Conservation (phyloP, 2,888 invertebrate species). For the Melikaiella ostensackeni region DNA sequence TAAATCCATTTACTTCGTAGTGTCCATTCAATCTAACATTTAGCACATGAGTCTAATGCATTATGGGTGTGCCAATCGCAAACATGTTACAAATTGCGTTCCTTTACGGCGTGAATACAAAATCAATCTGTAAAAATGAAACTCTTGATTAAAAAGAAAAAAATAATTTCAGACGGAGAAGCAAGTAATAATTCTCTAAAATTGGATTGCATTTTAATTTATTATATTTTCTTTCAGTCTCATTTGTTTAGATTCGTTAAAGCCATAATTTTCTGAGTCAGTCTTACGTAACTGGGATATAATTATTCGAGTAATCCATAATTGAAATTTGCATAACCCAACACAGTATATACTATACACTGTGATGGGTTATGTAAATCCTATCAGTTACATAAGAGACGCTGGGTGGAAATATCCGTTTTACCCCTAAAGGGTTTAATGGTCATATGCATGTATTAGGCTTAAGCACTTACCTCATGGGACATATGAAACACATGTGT, state of each 20-base stretch:
- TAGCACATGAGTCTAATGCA: slow-evolving; percentile 19
- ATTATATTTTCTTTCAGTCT: neutral
- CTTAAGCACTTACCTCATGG: neutral
- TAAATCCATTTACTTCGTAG: neutral
- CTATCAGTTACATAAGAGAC: neutral
- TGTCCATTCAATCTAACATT: neutral
- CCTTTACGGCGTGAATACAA: neutral
- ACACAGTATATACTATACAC: too few relatives aligned
- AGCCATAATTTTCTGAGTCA: too few relatives aligned
- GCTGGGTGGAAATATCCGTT: slow-evolving; percentile 11
- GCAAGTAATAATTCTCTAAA: neutral
- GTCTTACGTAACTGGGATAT: neutral
- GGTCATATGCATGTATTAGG: slow-evolving; percentile 7
- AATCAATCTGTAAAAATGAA: slow-evolving; percentile 14
- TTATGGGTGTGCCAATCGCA: slow-evolving; percentile 14
- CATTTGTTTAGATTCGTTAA: neutral
- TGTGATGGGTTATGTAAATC: neutral
- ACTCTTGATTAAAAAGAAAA: neutral
- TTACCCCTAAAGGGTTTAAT: slow-evolving; percentile 25
- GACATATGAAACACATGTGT: too few relatives aligned
- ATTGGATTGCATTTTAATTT: neutral
- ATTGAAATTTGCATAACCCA: too few relatives aligned
- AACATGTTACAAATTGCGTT: slow-evolving; percentile 4
- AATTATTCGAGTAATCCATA: neutral
- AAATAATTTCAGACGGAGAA: neutral